Evolutionary conservation across 2,113 vertebrate species (phyloP).

Genomic region (Astatoreochromis straeleni): DNA sequence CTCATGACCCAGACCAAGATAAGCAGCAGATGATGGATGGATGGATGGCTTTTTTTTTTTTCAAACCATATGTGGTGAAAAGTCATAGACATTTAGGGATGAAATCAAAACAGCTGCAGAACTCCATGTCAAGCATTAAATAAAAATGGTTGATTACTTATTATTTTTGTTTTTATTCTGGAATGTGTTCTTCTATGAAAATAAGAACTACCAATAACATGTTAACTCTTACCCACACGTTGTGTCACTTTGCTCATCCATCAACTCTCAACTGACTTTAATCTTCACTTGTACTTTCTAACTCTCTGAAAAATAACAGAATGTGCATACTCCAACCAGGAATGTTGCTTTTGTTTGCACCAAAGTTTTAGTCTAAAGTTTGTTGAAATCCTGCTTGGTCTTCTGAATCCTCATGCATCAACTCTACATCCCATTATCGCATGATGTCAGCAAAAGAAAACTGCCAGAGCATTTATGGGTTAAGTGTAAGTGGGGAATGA

Average conservation of each 20-base stretch:
- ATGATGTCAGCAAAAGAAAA: constrained; percentile 24
- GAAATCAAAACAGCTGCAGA: background rate
- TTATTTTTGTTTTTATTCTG: background rate
- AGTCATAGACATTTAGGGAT: background rate
- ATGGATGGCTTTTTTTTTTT: background rate
- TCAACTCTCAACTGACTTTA: background rate
- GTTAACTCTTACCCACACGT: background rate
- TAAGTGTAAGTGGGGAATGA: background rate
- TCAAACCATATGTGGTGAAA: background rate
- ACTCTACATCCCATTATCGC: background rate
- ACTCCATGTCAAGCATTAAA: background rate
- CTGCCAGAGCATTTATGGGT: constrained; percentile 6
- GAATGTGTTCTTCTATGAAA: background rate
- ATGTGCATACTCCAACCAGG: background rate
- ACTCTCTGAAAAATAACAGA: background rate
- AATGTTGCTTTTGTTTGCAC: background rate
- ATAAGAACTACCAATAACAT: background rate
- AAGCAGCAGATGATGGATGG: background rate
- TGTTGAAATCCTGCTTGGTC: background rate
- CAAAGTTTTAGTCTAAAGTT: background rate
- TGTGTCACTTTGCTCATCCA: background rate
- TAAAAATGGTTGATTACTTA: background rate
- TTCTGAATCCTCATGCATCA: background rate
- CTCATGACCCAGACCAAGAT: background rate
- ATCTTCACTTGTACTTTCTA: background rate